Percentiles rank a stretch among this genome's conserved stretches.
Conservation (phyloP, 92 coral and sea anemone species). For the Heliopora coerulea region DNA sequence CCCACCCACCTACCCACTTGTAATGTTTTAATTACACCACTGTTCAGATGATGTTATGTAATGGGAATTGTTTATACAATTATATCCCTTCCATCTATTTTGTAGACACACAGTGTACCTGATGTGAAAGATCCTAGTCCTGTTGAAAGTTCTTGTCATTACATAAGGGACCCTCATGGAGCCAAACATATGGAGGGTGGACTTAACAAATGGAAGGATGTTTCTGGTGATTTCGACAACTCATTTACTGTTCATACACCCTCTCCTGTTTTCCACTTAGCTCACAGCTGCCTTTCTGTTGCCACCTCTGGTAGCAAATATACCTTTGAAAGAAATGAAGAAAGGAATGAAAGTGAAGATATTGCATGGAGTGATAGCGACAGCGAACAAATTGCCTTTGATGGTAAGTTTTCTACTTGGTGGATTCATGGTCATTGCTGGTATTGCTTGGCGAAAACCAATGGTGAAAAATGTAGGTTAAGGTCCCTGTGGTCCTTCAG, state of each 20-base stretch:
- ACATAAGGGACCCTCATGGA: neutral
- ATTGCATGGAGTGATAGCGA: conserved; percentile 38
- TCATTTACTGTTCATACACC: neutral
- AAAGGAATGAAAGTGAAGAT: neutral
- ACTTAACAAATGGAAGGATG: neutral
- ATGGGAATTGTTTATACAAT: too few relatives aligned
- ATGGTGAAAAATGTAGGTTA: too few relatives aligned
- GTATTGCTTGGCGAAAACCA: too few relatives aligned
- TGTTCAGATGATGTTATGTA: too few relatives aligned
- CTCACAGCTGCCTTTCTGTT: neutral
- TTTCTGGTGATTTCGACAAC: conserved; percentile 5
- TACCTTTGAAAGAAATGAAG: neutral
- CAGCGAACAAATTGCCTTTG: neutral
- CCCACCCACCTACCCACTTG: too few relatives aligned
- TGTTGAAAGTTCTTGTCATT: neutral
- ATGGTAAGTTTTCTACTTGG: neutral
- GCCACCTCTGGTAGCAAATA: neutral
- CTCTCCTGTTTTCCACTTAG: neutral
- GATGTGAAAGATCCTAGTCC: conserved; percentile 1
- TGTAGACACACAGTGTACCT: neutral
- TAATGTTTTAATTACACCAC: too few relatives aligned
- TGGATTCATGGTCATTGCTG: too few relatives aligned
- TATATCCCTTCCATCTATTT: too few relatives aligned
- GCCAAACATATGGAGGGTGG: neutral
- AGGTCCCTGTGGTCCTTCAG: too few relatives aligned